Conservation (phyloP, 2,113 vertebrate species). For the Colistium nudipinnis region DNA sequence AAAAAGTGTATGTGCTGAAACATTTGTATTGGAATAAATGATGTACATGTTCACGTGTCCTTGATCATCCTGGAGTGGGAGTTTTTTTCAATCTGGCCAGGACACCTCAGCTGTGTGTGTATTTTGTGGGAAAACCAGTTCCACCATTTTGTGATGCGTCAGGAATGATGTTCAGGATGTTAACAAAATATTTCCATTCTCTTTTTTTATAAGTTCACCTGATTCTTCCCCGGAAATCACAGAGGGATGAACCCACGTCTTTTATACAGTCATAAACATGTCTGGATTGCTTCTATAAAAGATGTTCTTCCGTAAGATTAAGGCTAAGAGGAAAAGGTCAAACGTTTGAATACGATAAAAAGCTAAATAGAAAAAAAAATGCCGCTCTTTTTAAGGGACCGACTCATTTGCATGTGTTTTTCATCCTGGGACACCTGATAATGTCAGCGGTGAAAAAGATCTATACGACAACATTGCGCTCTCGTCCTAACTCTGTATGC, state of each 20-base stretch:
- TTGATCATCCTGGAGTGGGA: too few relatives aligned
- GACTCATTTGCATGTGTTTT: too few relatives aligned
- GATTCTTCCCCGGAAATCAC: conserved; percentile 16
- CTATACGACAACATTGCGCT: not conserved
- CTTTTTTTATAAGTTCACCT: conserved; percentile 33
- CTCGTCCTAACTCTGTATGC: not conserved
- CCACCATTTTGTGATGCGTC: conserved; percentile 30
- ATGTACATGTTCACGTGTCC: conserved; percentile 62
- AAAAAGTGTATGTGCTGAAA: conserved; percentile 60
- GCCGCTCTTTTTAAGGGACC: too few relatives aligned
- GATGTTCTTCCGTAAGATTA: not conserved
- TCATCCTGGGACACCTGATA: not conserved
- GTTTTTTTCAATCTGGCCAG: too few relatives aligned
- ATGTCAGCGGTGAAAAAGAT: not conserved
- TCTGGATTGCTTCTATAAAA: not conserved
- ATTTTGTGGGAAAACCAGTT: conserved; percentile 44
- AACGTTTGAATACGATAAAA: too few relatives aligned
- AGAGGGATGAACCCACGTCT: conserved; percentile 29
- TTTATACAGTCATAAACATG: conserved; percentile 36
- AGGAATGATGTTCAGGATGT: conserved; percentile 26
- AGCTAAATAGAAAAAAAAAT: too few relatives aligned
- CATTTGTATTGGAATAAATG: conserved; percentile 81
- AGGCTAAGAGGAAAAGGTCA: not conserved
- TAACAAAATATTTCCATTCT: conserved; percentile 57
- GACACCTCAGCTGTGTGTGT: too few relatives aligned